Evolutionary conservation across 2,113 vertebrate species (phyloP).

Genomic region (Oreochromis aureus): DNA sequence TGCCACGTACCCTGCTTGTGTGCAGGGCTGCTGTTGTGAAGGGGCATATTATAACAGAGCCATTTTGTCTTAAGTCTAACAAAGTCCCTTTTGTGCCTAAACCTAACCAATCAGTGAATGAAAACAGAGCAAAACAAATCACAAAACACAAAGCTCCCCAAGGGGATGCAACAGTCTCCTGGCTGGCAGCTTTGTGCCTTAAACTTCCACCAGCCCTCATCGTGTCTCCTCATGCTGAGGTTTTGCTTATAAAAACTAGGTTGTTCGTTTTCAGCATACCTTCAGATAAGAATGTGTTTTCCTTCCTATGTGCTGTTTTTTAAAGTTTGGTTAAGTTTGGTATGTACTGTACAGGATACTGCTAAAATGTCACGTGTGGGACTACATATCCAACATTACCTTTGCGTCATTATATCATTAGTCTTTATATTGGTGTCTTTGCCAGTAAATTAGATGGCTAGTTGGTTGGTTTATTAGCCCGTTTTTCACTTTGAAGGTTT

Average conservation of each 20-base stretch:
- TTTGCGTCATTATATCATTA: not conserved
- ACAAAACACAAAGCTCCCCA: not conserved
- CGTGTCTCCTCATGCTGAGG: not conserved
- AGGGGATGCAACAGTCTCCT: not conserved
- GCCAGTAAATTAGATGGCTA: not conserved
- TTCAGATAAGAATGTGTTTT: not conserved
- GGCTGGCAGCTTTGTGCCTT: not conserved
- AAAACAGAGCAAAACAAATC: not conserved
- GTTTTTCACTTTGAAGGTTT: not conserved
- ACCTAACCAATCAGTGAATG: not conserved
- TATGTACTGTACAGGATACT: no score
- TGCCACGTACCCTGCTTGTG: not conserved
- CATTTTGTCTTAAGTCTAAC: not conserved
- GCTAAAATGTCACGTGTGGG: no score
- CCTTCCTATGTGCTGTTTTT: no score
- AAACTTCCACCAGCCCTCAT: not conserved
- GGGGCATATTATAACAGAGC: not conserved
- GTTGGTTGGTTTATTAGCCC: not conserved
- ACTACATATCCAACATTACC: not conserved
- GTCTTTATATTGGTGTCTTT: not conserved
- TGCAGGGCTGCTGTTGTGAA: not conserved
- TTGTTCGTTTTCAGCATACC: not conserved
- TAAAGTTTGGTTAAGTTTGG: no score
- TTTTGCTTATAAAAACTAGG: not conserved
- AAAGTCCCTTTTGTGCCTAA: not conserved